These are phyloP conservation scores for Microctonus brassicae DNA, from an alignment of 2,888 invertebrate genomes.

Conservation along the genomic window DNA sequence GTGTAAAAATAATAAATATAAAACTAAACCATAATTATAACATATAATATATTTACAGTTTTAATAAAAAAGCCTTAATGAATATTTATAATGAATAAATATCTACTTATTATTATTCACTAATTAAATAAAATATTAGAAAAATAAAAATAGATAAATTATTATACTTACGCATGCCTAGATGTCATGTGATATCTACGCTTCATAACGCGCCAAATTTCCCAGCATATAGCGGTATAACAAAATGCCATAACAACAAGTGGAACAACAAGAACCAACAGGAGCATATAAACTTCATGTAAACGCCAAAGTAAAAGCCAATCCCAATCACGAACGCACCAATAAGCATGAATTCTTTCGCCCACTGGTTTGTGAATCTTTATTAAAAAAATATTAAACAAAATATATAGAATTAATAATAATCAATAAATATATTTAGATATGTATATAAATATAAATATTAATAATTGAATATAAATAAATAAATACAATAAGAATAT, in stretches of 20 bases:
- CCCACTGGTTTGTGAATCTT: slow-evolving; percentile 71
- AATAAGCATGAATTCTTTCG: slow-evolving; percentile 67
- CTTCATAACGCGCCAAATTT: slow-evolving; percentile 76
- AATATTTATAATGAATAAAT: too few species aligned
- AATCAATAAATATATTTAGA: background rate
- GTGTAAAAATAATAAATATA: too few species aligned
- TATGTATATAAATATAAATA: slow-evolving; percentile 7
- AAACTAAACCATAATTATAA: too few species aligned
- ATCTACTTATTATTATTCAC: too few species aligned
- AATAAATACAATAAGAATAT: slow-evolving; percentile 2
- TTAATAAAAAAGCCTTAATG: too few species aligned
- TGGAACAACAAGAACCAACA: slow-evolving; percentile 76
- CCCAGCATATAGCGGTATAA: slow-evolving; percentile 77
- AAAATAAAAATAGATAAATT: background rate
- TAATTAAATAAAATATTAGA: background rate
- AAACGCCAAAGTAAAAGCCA: slow-evolving; percentile 70
- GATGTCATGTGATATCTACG: slow-evolving; percentile 74
- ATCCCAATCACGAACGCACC: slow-evolving; percentile 75
- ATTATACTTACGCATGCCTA: slow-evolving; percentile 69
- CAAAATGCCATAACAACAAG: slow-evolving; percentile 77
- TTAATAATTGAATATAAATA: background rate
- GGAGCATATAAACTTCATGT: slow-evolving; percentile 77
- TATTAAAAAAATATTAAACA: slow-evolving; percentile 2
- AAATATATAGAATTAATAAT: background rate
- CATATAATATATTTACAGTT: too few species aligned